These are phyloP conservation scores for Parnassius smintheus DNA, from an alignment of 2,888 invertebrate species.

Conservation along the genomic window DNA sequence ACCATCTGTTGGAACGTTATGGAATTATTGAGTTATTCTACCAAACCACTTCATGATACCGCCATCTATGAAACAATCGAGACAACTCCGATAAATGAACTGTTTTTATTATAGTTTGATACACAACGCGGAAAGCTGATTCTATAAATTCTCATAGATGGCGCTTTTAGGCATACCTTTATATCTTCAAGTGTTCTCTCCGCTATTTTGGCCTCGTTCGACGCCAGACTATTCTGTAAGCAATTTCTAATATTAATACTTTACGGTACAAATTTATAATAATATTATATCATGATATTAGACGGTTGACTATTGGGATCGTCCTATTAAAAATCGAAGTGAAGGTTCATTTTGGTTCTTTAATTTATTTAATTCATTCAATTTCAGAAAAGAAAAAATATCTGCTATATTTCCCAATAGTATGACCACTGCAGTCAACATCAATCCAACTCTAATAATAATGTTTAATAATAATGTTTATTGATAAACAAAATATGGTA, in stretches of 20 bases:
- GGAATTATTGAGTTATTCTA: too few species aligned
- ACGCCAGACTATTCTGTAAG: constrained; percentile 64
- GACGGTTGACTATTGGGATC: neutral
- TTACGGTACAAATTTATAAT: neutral
- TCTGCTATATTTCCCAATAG: too few species aligned
- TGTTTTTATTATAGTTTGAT: neutral
- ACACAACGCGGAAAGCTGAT: neutral
- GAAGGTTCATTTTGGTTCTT: too few species aligned
- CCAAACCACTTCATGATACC: too few species aligned
- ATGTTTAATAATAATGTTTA: too few species aligned
- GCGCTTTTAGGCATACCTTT: constrained; percentile 50
- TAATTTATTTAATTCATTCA: too few species aligned
- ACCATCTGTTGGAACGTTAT: too few species aligned
- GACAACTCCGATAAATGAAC: neutral
- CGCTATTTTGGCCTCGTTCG: constrained; percentile 61
- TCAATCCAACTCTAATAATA: too few species aligned
- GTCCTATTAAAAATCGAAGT: too few species aligned
- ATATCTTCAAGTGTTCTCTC: constrained; percentile 74
- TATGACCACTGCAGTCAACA: too few species aligned
- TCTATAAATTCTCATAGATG: neutral
- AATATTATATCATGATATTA: neutral
- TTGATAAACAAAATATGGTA: too few species aligned
- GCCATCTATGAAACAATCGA: constrained; percentile 5
- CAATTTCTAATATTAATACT: constrained; percentile 30
- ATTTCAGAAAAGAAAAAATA: too few species aligned